Conservation (phyloP, 2,888 invertebrate species). For the Spisula solida region DNA sequence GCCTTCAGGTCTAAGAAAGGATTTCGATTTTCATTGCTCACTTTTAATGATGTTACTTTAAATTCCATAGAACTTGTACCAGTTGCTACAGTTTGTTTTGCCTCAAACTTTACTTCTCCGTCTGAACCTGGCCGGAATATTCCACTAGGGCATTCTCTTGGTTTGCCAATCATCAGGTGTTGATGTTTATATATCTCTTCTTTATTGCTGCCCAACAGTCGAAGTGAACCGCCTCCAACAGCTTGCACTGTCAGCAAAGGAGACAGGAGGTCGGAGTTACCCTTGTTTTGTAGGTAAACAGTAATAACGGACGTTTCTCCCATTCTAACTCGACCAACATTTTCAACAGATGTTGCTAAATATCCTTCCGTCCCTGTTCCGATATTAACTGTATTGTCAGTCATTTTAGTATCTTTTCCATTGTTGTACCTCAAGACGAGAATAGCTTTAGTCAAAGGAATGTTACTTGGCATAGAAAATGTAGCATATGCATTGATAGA, state of each 20-base stretch:
- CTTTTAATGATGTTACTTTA: constrained; percentile 23
- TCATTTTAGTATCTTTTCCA: constrained; percentile 7
- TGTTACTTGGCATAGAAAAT: constrained; percentile 34
- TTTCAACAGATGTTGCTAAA: constrained; percentile 2
- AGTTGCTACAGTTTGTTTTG: constrained; percentile 32
- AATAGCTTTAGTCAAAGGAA: not conserved
- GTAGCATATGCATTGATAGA: constrained; percentile 53
- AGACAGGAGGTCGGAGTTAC: constrained; percentile 51
- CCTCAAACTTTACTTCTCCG: constrained; percentile 38
- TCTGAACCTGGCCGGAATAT: constrained; percentile 42
- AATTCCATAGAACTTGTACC: not conserved
- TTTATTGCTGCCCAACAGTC: constrained; percentile 31
- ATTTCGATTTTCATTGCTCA: constrained; percentile 24
- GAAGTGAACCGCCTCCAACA: constrained; percentile 38
- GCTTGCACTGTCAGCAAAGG: constrained; percentile 43
- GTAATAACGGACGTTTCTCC: constrained; percentile 44
- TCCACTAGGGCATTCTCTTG: constrained; percentile 48
- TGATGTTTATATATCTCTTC: constrained; percentile 1
- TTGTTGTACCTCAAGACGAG: constrained; percentile 6
- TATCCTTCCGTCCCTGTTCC: constrained; percentile 47
- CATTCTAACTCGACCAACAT: constrained; percentile 34
- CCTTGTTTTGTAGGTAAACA: constrained; percentile 49
- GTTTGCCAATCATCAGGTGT: constrained; percentile 38
- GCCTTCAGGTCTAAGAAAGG: constrained; percentile 36
- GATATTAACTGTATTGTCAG: not conserved